phyloP scores from a whole-genome alignment of 2,888 invertebrate genomes.

The Gryllus longicercus region DNA sequence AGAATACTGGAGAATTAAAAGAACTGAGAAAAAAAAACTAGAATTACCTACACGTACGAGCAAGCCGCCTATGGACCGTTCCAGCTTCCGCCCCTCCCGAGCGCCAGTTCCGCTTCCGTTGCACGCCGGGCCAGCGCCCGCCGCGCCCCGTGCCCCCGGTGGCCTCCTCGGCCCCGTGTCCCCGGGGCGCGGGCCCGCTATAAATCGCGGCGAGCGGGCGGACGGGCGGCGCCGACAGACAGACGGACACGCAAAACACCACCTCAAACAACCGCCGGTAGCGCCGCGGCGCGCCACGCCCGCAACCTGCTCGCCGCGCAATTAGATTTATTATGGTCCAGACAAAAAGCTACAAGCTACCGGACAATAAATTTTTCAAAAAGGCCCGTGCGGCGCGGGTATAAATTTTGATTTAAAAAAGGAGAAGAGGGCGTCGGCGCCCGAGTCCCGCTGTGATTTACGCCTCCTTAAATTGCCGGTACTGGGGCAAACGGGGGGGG shows the following conservation, averaged over 20 bases:
- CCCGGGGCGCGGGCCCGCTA: neutral
- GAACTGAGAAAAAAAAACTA: too few species aligned
- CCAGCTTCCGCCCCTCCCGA: neutral
- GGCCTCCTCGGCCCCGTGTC: neutral
- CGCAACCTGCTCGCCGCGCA: conserved; percentile 6
- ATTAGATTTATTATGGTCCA: conserved; percentile 1
- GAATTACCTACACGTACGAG: too few species aligned
- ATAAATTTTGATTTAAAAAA: conserved; percentile 10
- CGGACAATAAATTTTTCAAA: conserved; percentile 17
- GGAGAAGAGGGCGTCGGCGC: neutral
- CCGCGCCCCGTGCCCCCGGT: neutral
- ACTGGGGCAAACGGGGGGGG: conserved; percentile 12
- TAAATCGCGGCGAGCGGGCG: neutral
- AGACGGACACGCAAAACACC: neutral
- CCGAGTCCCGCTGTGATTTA: neutral
- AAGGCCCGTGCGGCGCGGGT: neutral
- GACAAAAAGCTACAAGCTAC: conserved; percentile 17
- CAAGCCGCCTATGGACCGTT: neutral
- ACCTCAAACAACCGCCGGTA: conserved; percentile 17
- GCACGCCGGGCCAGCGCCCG: neutral
- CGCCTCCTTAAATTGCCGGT: neutral
- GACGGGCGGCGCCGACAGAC: neutral
- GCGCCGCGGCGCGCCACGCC: neutral
- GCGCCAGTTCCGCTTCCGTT: neutral
- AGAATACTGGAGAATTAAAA: too few species aligned